Conservation (phyloP, 2,797 vertebrate genomes). For the Lagodon rhomboides region DNA sequence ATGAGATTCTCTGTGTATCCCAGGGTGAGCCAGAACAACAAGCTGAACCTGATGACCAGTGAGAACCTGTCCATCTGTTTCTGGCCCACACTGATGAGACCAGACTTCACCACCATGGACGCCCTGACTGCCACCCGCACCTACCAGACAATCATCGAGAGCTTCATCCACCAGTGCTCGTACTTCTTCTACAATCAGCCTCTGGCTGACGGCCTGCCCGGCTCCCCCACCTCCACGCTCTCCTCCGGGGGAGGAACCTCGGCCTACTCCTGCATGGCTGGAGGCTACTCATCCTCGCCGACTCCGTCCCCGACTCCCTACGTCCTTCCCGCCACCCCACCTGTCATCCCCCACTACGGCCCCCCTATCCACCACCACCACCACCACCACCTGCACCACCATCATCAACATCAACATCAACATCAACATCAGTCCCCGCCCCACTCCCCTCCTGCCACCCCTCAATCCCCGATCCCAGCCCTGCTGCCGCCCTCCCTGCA, state of each 20-base stretch:
- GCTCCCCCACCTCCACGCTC: constrained; percentile 74
- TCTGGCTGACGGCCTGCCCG: constrained; percentile 85
- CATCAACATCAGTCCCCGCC: constrained; percentile 87
- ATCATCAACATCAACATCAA: constrained; percentile 30
- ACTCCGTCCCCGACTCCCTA: constrained; percentile 79
- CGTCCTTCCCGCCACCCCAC: constrained; percentile 80
- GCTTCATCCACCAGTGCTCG: constrained; percentile 94
- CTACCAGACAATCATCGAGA: constrained; percentile 98
- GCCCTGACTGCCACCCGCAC: constrained; percentile 94
- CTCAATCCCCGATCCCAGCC: constrained; percentile 89
- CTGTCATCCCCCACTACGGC: constrained; percentile 84
- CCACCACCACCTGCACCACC: constrained; percentile 69
- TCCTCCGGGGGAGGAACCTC: constrained; percentile 69
- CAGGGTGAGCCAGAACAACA: constrained; percentile 93
- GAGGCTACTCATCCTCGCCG: constrained; percentile 76
- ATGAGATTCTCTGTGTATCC: constrained; percentile 62
- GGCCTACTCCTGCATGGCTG: constrained; percentile 80
- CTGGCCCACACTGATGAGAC: constrained; percentile 96
- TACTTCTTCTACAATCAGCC: constrained; percentile 93
- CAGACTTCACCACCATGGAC: constrained; percentile 96
- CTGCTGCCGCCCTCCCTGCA: constrained; percentile 86
- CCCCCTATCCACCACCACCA: constrained; percentile 81
- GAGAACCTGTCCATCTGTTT: constrained; percentile 98
- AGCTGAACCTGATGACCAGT: constrained; percentile 94
- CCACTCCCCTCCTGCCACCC: constrained; percentile 89